A percentile compares a stretch with the other conserved stretches of the same genome.
phyloP scores from a whole-genome alignment of 2,113 vertebrate genomes.

The Leuciscus idus region DNA sequence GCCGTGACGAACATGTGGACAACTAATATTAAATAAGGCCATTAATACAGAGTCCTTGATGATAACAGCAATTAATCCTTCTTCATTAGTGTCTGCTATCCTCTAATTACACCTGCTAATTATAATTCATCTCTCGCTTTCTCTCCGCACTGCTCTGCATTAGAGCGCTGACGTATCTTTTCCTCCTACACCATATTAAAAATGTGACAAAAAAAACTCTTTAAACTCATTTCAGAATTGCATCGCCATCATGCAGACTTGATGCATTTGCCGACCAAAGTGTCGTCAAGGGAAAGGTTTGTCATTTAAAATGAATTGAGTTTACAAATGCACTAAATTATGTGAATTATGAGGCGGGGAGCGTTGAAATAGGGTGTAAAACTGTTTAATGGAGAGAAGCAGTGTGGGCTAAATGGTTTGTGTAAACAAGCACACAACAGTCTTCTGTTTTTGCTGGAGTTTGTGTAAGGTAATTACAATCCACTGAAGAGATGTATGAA shows the following conservation, averaged over 20 bases:
- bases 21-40: slow-evolving; percentile 38
- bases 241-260: background rate
- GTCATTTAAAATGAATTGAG: background rate
- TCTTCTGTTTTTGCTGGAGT: background rate
- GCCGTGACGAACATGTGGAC: slow-evolving; percentile 33
- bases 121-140: slow-evolving; percentile 36
- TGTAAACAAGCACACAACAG: background rate
- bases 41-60: slow-evolving; percentile 58
- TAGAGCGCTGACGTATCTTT: background rate
- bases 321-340: background rate
- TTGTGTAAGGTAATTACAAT: background rate
- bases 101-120: slow-evolving; percentile 59
- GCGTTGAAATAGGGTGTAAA: background rate
- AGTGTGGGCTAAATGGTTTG: slow-evolving; percentile 6
- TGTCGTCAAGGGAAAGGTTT: background rate
- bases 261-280: background rate
- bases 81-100: slow-evolving; percentile 55
- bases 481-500: background rate
- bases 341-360: background rate
- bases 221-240: background rate
- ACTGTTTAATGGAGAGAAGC: slow-evolving; percentile 3
- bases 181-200: background rate
- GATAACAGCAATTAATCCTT: slow-evolving; percentile 59
- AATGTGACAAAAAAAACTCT: slow-evolving; percentile 1
- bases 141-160: background rate